Percentiles rank a stretch among this genome's conserved stretches.
Evolutionary conservation across 1,140 invertebrate species (phyloP).

Genomic region (Chrysoperla carnea): DNA sequence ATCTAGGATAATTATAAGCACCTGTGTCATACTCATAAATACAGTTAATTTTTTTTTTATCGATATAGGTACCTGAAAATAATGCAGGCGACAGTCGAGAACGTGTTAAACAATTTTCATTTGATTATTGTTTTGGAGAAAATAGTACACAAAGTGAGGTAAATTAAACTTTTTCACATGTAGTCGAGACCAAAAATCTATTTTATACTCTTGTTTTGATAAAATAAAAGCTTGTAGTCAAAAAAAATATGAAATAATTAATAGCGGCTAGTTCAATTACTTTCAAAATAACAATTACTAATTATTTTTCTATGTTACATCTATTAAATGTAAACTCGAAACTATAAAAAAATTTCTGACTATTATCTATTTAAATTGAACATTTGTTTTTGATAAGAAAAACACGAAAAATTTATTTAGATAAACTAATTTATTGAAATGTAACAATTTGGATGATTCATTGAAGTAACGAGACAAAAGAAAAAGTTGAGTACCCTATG

Average conservation of each 20-base stretch:
- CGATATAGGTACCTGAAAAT: conserved; percentile 34
- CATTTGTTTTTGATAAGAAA: too few relatives aligned
- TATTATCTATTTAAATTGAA: too few relatives aligned
- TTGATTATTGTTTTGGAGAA: conserved; percentile 48
- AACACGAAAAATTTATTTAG: not conserved
- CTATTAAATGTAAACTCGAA: too few relatives aligned
- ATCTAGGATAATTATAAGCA: too few relatives aligned
- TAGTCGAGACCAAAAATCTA: too few relatives aligned
- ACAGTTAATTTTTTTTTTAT: too few relatives aligned
- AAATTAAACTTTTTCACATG: too few relatives aligned
- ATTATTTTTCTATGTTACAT: not conserved
- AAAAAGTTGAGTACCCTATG: too few relatives aligned
- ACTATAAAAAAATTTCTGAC: too few relatives aligned
- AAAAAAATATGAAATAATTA: not conserved
- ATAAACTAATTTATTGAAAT: not conserved
- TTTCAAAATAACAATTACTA: not conserved
- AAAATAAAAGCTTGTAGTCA: not conserved
- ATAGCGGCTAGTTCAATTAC: too few relatives aligned
- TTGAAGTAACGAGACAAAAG: too few relatives aligned
- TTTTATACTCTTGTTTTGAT: not conserved
- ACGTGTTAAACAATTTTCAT: conserved; percentile 43
- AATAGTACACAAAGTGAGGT: conserved; percentile 43
- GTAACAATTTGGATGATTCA: not conserved
- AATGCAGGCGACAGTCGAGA: conserved; percentile 44
- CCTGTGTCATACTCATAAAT: too few relatives aligned